These are phyloP conservation scores for Pedionomus torquatus DNA, from an alignment of 2,113 vertebrate genomes.

Conservation along the genomic window DNA sequence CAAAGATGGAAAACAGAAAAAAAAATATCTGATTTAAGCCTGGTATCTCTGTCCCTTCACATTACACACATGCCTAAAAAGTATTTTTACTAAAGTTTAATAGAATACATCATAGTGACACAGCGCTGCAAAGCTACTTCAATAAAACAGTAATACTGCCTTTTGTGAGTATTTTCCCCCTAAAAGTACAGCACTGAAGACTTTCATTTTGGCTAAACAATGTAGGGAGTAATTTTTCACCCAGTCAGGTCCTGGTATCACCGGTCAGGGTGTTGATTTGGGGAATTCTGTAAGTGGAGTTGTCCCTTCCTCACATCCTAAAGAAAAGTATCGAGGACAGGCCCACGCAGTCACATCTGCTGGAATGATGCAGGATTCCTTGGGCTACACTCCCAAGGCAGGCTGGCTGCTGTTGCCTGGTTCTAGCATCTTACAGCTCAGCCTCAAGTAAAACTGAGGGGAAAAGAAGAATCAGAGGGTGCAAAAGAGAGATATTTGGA, in stretches of 20 bases:
- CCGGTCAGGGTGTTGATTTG: neutral
- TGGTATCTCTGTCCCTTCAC: neutral
- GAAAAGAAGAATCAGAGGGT: neutral
- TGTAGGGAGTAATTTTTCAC: neutral
- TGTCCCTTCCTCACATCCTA: neutral
- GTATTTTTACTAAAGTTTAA: neutral
- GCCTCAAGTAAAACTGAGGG: neutral
- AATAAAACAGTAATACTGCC: neutral
- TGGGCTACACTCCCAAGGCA: neutral
- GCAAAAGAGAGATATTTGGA: neutral
- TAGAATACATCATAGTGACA: neutral
- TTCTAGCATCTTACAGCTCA: neutral
- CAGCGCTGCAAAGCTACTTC: neutral
- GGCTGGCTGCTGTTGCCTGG: neutral
- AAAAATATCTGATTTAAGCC: neutral
- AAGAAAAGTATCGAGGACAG: neutral
- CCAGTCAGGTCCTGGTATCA: neutral
- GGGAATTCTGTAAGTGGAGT: neutral
- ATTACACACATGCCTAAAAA: neutral
- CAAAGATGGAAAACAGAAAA: conserved; percentile 1
- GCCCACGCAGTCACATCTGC: neutral
- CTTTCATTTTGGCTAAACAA: neutral
- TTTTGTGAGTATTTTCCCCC: neutral
- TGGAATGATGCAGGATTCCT: neutral
- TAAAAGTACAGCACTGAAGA: neutral